Evolutionary conservation across 2,797 vertebrate genomes (phyloP).

Genomic region (Columba guinea): DNA sequence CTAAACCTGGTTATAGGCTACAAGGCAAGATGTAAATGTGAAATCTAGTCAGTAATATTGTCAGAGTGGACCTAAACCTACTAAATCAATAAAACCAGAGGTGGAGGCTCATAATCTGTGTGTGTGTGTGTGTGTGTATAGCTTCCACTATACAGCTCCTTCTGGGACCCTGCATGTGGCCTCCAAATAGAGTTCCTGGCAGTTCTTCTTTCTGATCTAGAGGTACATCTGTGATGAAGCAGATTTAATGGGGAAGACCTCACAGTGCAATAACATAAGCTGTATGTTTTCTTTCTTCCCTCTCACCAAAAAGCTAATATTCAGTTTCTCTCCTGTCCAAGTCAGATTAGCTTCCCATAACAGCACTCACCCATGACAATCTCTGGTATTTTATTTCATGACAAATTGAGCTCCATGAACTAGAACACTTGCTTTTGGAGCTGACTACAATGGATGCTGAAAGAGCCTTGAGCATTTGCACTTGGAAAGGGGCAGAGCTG

Average conservation of each 20-base stretch:
- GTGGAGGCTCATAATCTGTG: neutral
- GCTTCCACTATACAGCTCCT: neutral
- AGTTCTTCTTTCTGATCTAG: slow-evolving; percentile 23
- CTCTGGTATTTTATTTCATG: slow-evolving; percentile 37
- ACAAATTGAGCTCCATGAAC: slow-evolving; percentile 35
- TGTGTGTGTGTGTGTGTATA: neutral
- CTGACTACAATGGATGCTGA: slow-evolving; percentile 5
- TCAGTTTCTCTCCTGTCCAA: slow-evolving; percentile 48
- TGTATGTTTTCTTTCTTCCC: neutral
- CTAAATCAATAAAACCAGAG: slow-evolving; percentile 33
- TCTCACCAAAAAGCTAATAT: slow-evolving; percentile 20
- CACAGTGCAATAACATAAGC: neutral
- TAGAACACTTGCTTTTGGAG: slow-evolving; percentile 6
- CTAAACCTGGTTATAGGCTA: neutral
- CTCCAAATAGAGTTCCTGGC: slow-evolving; percentile 30
- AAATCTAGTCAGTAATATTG: neutral
- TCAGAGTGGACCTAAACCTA: neutral
- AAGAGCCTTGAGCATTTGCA: slow-evolving; percentile 12
- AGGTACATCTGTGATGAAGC: slow-evolving; percentile 3
- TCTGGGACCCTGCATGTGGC: slow-evolving; percentile 1
- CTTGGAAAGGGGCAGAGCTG: slow-evolving; percentile 26
- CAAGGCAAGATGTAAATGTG: neutral
- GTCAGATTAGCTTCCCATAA: slow-evolving; percentile 39
- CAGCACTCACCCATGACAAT: slow-evolving; percentile 28
- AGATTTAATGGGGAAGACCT: slow-evolving; percentile 14